These are phyloP conservation scores for Ancistrus triradiatus DNA, from an alignment of 2,113 vertebrate genomes.

Conservation along the genomic window DNA sequence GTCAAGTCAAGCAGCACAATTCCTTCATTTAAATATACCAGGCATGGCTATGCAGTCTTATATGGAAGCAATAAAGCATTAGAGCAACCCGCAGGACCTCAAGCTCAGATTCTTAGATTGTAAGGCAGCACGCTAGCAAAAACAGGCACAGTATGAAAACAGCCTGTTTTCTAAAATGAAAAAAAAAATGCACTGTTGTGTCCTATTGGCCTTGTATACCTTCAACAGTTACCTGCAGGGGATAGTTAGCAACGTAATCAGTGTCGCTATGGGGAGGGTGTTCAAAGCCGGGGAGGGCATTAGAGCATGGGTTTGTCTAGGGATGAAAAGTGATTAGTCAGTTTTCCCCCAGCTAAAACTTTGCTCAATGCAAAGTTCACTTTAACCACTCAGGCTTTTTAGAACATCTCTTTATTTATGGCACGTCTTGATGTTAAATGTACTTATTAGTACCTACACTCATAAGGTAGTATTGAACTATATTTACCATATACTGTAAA, in stretches of 20 bases:
- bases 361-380: too few species aligned
- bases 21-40: constrained; percentile 1
- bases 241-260: neutral
- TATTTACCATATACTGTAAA: too few species aligned
- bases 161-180: constrained; percentile 19
- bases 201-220: constrained; percentile 39
- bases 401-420: too few species aligned
- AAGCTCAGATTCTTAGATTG: constrained; percentile 3
- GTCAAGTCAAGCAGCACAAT: constrained; percentile 16
- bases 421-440: too few species aligned
- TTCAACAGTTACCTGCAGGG: constrained; percentile 22
- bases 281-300: neutral
- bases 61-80: constrained; percentile 19
- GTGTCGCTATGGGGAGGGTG: neutral
- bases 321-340: neutral
- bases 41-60: constrained; percentile 4
- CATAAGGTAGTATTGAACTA: too few species aligned
- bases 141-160: constrained; percentile 9
- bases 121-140: constrained; percentile 1
- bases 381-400: too few species aligned
- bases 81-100: constrained; percentile 22
- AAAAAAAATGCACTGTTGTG: constrained; percentile 16
- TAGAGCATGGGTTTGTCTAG: neutral
- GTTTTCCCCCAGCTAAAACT: constrained; percentile 18
- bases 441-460: too few species aligned